Evolutionary conservation across 1,140 invertebrate species (phyloP).

Genomic region (Diprion similis): DNA sequence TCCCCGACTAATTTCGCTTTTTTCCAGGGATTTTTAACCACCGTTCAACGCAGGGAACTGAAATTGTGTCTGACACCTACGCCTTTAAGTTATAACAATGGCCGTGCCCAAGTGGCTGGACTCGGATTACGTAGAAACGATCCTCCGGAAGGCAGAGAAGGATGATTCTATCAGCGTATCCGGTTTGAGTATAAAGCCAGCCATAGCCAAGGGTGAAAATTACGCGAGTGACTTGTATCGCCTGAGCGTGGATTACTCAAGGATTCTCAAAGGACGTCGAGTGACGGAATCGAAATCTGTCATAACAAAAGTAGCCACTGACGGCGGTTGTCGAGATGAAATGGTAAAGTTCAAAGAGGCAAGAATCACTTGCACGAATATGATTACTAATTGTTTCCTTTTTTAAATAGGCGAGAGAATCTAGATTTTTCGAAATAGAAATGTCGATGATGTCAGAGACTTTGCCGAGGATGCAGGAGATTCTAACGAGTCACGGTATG

Average conservation of each 20-base stretch:
- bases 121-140: constrained; percentile 49
- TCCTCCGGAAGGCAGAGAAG: constrained; percentile 47
- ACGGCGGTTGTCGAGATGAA: neutral
- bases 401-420: neutral
- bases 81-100: constrained; percentile 17
- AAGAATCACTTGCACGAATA: neutral
- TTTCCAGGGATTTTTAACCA: too few relatives aligned
- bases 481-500: constrained; percentile 5
- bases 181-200: constrained; percentile 44
- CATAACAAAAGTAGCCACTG: constrained; percentile 46
- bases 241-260: constrained; percentile 34
- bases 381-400: neutral
- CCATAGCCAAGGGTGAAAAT: constrained; percentile 60
- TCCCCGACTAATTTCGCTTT: too few relatives aligned
- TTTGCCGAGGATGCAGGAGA: neutral
- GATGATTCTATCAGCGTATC: constrained; percentile 48
- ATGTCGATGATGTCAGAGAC: constrained; percentile 11
- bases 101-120: constrained; percentile 56
- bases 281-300: constrained; percentile 41
- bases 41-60: too few relatives aligned
- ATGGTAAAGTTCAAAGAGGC: neutral
- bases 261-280: constrained; percentile 19
- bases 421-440: constrained; percentile 18
- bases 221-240: constrained; percentile 60
- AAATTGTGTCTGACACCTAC: too few relatives aligned